A percentile compares a stretch with the other conserved stretches of the same genome.
These are phyloP conservation scores for Ectobius pallidus DNA, from an alignment of 2,888 invertebrate genomes.

Conservation along the genomic window DNA sequence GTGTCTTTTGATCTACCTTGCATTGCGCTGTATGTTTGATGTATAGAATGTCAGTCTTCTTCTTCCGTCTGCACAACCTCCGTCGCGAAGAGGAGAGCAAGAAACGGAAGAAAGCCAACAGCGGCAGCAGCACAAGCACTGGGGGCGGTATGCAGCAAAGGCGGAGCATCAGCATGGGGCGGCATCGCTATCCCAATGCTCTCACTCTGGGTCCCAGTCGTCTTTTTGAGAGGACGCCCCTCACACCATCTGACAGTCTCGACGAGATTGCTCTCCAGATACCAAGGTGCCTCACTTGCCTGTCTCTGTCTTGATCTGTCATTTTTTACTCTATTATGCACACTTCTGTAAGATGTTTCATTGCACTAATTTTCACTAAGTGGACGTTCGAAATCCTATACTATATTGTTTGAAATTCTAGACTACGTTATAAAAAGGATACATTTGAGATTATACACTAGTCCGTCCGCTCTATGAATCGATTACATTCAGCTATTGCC, in stretches of 20 bases:
- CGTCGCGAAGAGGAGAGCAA: conserved; percentile 83
- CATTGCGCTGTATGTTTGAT: conserved; percentile 16
- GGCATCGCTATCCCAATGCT: conserved; percentile 61
- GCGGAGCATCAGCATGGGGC: conserved; percentile 51
- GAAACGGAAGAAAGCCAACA: conserved; percentile 60
- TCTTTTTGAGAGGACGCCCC: conserved; percentile 82
- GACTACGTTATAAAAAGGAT: no score
- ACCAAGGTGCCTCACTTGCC: conserved; percentile 72
- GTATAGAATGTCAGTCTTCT: conserved; percentile 85
- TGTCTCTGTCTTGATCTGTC: background rate
- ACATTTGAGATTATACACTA: no score
- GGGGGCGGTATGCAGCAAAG: conserved; percentile 46
- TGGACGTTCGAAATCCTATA: no score
- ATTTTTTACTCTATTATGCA: no score
- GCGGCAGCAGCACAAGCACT: conserved; percentile 46
- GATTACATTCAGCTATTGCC: no score
- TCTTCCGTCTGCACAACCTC: conserved; percentile 92
- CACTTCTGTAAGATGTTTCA: no score
- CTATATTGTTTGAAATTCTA: no score
- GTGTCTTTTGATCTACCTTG: background rate
- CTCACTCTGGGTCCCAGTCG: conserved; percentile 77
- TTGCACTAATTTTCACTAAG: no score
- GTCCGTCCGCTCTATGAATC: no score
- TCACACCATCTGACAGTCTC: conserved; percentile 85
- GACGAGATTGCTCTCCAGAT: conserved; percentile 92